These are phyloP conservation scores for Montifringilla adamsi DNA, from an alignment of 2,113 vertebrate species.

Conservation along the genomic window DNA sequence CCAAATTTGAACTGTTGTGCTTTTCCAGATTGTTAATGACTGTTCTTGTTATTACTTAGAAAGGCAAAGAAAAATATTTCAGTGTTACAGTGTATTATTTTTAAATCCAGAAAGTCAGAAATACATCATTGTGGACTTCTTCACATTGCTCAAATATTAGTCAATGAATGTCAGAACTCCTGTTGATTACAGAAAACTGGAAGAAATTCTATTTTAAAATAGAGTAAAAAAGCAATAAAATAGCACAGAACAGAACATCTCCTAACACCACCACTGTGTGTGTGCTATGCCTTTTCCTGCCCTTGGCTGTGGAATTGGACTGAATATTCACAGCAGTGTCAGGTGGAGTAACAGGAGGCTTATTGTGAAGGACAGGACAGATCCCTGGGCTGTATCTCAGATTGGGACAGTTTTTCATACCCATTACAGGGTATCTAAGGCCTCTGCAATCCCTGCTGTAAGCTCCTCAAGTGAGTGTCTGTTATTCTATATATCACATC, in stretches of 20 bases:
- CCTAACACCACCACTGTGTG: background rate
- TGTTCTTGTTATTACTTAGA: background rate
- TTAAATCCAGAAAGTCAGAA: background rate
- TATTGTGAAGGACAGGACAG: rapidly evolving
- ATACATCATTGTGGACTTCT: background rate
- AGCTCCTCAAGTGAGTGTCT: background rate
- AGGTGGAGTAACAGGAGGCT: background rate
- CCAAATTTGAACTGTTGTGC: background rate
- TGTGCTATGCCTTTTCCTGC: background rate
- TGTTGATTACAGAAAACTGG: background rate
- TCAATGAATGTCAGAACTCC: background rate
- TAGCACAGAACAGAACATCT: background rate
- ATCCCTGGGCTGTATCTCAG: background rate
- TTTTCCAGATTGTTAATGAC: background rate
- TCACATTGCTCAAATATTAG: background rate
- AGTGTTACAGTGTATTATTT: background rate
- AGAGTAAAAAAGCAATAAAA: background rate
- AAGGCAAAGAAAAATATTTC: background rate
- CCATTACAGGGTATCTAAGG: background rate
- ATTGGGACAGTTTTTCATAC: background rate
- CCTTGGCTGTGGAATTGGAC: background rate
- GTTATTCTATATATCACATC: background rate
- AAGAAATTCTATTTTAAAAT: background rate
- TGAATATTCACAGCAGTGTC: background rate
- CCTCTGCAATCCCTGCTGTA: background rate